Conservation (phyloP, 2,797 vertebrate species). For the Staurois parvus region DNA sequence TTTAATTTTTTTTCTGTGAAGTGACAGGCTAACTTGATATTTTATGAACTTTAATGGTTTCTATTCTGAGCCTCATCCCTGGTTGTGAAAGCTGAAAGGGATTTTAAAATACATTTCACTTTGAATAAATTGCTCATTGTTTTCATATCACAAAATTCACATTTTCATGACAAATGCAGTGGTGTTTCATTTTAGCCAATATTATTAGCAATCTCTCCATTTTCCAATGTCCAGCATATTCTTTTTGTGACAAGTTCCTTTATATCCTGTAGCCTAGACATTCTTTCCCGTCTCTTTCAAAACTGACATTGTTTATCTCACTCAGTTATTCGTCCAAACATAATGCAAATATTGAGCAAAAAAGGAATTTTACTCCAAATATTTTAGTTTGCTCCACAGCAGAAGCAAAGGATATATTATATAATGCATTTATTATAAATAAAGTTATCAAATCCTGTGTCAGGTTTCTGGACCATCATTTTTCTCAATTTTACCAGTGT, state of each 20-base stretch:
- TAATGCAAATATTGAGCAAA: conserved; percentile 5
- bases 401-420: neutral
- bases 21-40: neutral
- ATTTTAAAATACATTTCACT: neutral
- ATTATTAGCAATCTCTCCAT: neutral
- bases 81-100: neutral
- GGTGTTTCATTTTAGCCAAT: neutral
- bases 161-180: neutral
- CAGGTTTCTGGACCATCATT: conserved; percentile 28
- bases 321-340: neutral
- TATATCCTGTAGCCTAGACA: neutral
- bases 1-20: neutral
- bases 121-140: neutral
- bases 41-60: neutral
- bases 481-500: conserved; percentile 41
- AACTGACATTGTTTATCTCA: neutral
- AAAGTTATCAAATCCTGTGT: neutral
- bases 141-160: neutral
- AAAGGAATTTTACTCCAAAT: neutral
- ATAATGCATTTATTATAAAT: conserved; percentile 45
- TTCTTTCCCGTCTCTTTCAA: neutral
- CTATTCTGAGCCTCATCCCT: neutral
- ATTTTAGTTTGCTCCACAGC: conserved; percentile 1
- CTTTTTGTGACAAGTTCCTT: neutral
- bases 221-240: neutral